These are phyloP conservation scores for Falco novaeseelandiae DNA, from an alignment of 2,797 vertebrate species.

Conservation along the genomic window DNA sequence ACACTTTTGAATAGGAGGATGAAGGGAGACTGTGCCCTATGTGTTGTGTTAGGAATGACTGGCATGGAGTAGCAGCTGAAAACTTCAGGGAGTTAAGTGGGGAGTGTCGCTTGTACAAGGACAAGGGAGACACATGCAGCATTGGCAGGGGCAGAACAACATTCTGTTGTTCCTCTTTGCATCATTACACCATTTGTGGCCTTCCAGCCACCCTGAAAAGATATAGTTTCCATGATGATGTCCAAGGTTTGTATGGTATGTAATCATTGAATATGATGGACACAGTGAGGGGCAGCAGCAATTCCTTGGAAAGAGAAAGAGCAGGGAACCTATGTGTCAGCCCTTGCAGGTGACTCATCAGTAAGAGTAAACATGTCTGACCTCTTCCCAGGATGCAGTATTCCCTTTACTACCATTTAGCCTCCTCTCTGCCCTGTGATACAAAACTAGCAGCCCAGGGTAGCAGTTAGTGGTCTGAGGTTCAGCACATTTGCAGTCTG, in stretches of 20 bases:
- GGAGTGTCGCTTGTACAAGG: background rate
- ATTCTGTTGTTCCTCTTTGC: background rate
- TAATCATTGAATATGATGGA: background rate
- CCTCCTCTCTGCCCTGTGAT: background rate
- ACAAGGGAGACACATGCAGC: background rate
- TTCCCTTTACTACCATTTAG: background rate
- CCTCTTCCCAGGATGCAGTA: background rate
- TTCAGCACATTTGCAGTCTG: background rate
- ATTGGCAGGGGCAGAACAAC: rapidly evolving
- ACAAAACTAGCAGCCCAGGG: background rate
- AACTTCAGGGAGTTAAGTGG: background rate
- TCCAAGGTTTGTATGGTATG: background rate
- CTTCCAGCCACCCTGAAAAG: background rate
- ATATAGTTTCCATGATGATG: background rate
- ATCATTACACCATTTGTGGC: background rate
- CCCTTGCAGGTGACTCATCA: background rate
- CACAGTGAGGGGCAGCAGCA: background rate
- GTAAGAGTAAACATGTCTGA: background rate
- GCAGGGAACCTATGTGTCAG: background rate
- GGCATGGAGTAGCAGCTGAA: background rate
- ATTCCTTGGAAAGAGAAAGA: background rate
- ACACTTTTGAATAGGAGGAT: background rate
- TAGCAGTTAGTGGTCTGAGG: background rate
- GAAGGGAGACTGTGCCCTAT: background rate
- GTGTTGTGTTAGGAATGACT: background rate